phyloP scores from a whole-genome alignment of 1,140 invertebrate genomes.

The Brachionus manjavacas region DNA sequence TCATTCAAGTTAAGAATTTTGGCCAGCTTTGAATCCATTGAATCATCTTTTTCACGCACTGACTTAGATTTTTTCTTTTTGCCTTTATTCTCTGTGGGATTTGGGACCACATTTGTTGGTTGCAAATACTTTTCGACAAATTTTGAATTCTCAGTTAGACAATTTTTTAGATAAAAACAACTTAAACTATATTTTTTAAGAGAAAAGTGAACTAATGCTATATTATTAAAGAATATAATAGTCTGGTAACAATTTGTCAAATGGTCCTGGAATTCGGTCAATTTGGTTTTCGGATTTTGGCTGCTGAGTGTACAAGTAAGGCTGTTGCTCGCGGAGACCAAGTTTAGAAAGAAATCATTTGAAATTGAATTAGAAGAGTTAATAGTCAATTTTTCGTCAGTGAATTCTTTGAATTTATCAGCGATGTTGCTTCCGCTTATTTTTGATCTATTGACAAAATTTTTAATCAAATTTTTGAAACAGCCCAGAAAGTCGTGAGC shows the following conservation, averaged over 20 bases:
- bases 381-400: not conserved
- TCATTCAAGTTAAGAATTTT: not conserved
- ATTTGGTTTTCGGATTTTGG: not conserved
- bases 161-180: slow-evolving; percentile 23
- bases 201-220: slow-evolving; percentile 27
- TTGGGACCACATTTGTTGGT: not conserved
- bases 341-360: not conserved
- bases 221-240: slow-evolving; percentile 29
- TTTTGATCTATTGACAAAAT: not conserved
- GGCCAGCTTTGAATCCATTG: not conserved
- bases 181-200: slow-evolving; percentile 26
- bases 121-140: slow-evolving; percentile 22
- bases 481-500: not conserved
- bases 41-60: not conserved
- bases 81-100: not conserved
- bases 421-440: not conserved
- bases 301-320: not conserved
- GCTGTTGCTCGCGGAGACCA: not conserved
- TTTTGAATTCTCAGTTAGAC: not conserved
- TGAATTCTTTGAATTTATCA: not conserved
- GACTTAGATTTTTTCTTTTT: slow-evolving; percentile 18
- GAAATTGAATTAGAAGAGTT: not conserved
- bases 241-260: not conserved
- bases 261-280: not conserved
- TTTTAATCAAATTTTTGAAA: not conserved